Percentiles rank a stretch among this genome's conserved stretches.
Conservation (phyloP, 2,888 invertebrate genomes). For the Adela reaumurella region DNA sequence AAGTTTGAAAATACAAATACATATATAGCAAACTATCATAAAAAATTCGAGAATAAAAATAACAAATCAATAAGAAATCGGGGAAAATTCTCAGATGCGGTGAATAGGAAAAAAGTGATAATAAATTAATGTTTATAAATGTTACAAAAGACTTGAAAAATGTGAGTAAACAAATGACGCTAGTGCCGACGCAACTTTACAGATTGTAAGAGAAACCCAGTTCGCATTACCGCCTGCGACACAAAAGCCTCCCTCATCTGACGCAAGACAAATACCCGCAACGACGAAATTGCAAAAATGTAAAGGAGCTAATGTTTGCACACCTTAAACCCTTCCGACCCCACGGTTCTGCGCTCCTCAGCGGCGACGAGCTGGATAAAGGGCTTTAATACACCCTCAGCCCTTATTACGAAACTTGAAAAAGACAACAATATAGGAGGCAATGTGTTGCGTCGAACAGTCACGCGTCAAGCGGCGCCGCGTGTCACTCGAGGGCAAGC, state of each 20-base stretch:
- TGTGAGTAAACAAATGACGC: too few species aligned
- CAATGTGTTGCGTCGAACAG: constrained; percentile 53
- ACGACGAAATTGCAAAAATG: constrained; percentile 55
- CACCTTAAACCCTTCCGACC: constrained; percentile 56
- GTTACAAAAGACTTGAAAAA: too few species aligned
- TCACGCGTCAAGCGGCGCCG: constrained; percentile 52
- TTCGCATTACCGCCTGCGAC: neutral
- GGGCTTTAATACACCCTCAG: constrained; percentile 59
- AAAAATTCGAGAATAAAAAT: too few species aligned
- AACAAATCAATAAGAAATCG: too few species aligned
- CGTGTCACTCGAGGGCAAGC: constrained; percentile 28
- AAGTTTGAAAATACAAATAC: too few species aligned
- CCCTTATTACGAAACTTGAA: constrained; percentile 59
- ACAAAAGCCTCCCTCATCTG: neutral
- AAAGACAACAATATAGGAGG: constrained; percentile 58
- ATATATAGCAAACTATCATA: too few species aligned
- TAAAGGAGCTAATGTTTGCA: constrained; percentile 57
- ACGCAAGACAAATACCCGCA: neutral
- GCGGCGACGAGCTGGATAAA: constrained; percentile 54
- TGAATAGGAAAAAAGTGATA: too few species aligned
- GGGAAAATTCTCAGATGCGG: too few species aligned
- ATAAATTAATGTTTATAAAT: too few species aligned
- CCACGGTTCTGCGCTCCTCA: constrained; percentile 21
- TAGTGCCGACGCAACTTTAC: too few species aligned
- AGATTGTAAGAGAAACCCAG: neutral